Evolutionary conservation across 2,797 vertebrate species (phyloP).

Genomic region (Hyperoplus immaculatus): DNA sequence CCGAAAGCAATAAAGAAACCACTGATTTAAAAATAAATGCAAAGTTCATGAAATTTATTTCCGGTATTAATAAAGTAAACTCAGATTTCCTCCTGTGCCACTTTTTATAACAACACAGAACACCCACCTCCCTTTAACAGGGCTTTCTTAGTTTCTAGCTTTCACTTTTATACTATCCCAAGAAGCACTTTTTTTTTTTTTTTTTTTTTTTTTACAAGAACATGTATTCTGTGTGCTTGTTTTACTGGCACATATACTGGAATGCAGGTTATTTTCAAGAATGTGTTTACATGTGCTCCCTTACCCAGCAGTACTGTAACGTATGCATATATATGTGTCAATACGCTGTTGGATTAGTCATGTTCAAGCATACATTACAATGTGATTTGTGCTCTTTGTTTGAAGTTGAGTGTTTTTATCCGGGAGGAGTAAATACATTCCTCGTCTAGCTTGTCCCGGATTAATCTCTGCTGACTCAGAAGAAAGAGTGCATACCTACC

Average conservation of each 20-base stretch:
- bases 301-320: constrained; percentile 8
- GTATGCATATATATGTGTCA: constrained; percentile 43
- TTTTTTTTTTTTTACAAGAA: constrained; percentile 43
- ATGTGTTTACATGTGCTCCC: constrained; percentile 19
- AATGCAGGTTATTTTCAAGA: constrained; percentile 40
- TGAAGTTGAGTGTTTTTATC: constrained; percentile 64
- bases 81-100: constrained; percentile 6
- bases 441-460: constrained; percentile 70
- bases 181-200: constrained; percentile 21
- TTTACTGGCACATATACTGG: constrained; percentile 24
- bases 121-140: constrained; percentile 17
- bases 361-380: constrained; percentile 43
- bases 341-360: constrained; percentile 34
- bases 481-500: constrained; percentile 59
- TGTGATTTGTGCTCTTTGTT: constrained; percentile 41
- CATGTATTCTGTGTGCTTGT: constrained; percentile 39
- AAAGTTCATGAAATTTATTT: constrained; percentile 18
- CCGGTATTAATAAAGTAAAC: constrained; percentile 18
- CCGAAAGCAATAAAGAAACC: not conserved
- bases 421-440: constrained; percentile 76
- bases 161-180: constrained; percentile 37
- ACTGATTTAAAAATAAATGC: not conserved
- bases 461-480: constrained; percentile 83
- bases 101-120: not conserved
- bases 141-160: constrained; percentile 11